These are phyloP conservation scores for Tetrao urogallus DNA, from an alignment of 2,113 vertebrate genomes.

Conservation along the genomic window DNA sequence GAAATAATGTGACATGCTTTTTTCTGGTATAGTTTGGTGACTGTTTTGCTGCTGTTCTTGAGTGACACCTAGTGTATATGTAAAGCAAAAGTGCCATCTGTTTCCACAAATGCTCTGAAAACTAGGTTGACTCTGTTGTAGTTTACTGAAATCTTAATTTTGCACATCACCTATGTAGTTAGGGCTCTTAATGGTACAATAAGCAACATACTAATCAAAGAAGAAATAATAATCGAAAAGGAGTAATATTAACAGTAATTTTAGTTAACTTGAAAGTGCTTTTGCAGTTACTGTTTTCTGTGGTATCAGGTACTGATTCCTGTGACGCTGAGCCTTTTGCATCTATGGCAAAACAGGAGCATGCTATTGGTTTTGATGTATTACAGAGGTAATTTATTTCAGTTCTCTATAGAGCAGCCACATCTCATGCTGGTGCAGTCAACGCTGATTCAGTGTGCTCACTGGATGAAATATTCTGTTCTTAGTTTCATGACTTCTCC, in stretches of 20 bases:
- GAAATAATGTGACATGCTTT: neutral
- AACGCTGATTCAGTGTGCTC: accelerated
- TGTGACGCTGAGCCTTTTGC: neutral
- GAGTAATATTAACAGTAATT: too few relatives aligned
- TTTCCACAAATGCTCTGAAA: neutral
- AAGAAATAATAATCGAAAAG: neutral
- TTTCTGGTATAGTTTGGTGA: neutral
- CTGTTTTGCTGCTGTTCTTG: neutral
- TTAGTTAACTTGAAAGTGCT: neutral
- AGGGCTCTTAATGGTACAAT: neutral
- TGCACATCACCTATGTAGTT: neutral
- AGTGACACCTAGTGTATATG: conserved; percentile 68
- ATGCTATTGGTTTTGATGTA: neutral
- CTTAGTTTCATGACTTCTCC: neutral
- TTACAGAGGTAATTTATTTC: neutral
- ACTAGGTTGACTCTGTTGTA: too few relatives aligned
- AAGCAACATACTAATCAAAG: accelerated
- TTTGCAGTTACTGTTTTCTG: neutral
- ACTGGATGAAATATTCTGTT: neutral
- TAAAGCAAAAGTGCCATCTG: neutral
- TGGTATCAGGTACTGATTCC: neutral
- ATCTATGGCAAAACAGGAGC: neutral
- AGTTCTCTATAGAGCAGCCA: neutral
- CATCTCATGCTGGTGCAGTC: neutral
- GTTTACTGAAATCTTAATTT: neutral